Base-by-base conservation (phyloP, 2,888 invertebrate species). In the Poecilobothrus nobilitatus region DNA sequence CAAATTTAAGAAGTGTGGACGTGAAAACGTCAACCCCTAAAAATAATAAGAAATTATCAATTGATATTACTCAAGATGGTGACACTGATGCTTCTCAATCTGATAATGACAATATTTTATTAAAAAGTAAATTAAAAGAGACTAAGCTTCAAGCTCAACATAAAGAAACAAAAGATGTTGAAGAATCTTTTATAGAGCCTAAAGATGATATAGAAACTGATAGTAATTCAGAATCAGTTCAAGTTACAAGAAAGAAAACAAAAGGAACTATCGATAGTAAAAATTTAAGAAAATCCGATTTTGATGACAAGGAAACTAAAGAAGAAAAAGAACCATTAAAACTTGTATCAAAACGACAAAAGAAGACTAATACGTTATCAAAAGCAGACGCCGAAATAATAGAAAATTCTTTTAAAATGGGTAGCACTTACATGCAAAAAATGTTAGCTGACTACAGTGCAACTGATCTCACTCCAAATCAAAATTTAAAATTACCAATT, bases 381-480 rank as follows among this genome's bases (percentile, higher is more conserved):
- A 37, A 34, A 20, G 65, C 65, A n/a, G 65, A 65, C 22, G 65
- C 65, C 7, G 65, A 65, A 65, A 37, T 65, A 10, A 37, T 65
- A 20, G 65, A 65, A 65, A 65, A 65, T 65, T 65, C 33, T 20
- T 65, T 65, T n/a, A 65, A 65, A 65, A 27, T 53, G 53, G 53
- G 12, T 18, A 15, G 15, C 53, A 53, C 53, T 12, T 53, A 27
- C 27, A 63, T 63, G 27, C 63, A 63, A 53, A 53, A 53, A 18
- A 53, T 53, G 1, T 53, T 53, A 53, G 53, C 53, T n/a, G 18
- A 53, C 18, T 53, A 53, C 6, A 18, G 53, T 53, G n/a, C 53
- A 53, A 9, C 5, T 9, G 53, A 53, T 53, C 6, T 53, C 12
- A 12, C 53, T 6, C 18, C 53, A 18, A n/a, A 15, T 53, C 53